A percentile compares a stretch with the other conserved stretches of the same genome.
Evolutionary conservation across 2,888 invertebrate genomes (phyloP).

Genomic region (Synergus japonicus): DNA sequence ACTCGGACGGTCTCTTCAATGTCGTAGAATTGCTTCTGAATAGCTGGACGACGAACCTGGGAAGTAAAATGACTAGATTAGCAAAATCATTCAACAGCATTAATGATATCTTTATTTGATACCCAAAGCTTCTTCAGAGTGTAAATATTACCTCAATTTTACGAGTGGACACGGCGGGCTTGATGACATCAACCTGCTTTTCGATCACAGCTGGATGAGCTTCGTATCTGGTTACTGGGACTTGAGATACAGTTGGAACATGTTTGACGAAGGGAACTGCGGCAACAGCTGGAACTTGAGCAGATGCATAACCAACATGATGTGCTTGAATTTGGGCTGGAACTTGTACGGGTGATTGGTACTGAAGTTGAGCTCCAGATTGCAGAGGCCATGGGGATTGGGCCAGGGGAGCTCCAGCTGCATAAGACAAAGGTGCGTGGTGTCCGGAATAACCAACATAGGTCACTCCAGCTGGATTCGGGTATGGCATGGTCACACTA

Average conservation of each 20-base stretch:
- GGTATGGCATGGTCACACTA: constrained; percentile 76
- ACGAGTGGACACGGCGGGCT: constrained; percentile 80
- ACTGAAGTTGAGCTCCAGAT: constrained; percentile 55
- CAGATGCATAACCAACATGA: constrained; percentile 70
- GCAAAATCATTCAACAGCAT: background rate
- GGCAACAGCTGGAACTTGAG: constrained; percentile 70
- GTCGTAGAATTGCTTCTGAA: constrained; percentile 83
- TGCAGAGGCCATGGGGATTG: constrained; percentile 44
- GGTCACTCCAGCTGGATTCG: constrained; percentile 80
- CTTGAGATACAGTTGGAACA: constrained; percentile 78
- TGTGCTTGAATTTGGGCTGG: constrained; percentile 67
- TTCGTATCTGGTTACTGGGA: constrained; percentile 78
- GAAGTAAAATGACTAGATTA: background rate
- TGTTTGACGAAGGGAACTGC: constrained; percentile 72
- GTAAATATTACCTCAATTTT: constrained; percentile 77
- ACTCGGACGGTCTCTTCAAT: constrained; percentile 82
- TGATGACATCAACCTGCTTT: constrained; percentile 81
- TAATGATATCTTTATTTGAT: background rate
- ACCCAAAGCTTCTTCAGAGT: background rate
- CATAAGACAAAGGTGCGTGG: constrained; percentile 64
- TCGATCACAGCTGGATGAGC: constrained; percentile 79
- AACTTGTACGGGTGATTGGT: constrained; percentile 58
- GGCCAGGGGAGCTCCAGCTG: constrained; percentile 44
- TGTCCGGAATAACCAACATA: constrained; percentile 74
- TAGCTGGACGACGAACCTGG: constrained; percentile 81